Evolutionary conservation across 2,888 invertebrate genomes (phyloP), one percentile per base, ranked within the genome.

Genomic region (Clivina fossor): DNA sequence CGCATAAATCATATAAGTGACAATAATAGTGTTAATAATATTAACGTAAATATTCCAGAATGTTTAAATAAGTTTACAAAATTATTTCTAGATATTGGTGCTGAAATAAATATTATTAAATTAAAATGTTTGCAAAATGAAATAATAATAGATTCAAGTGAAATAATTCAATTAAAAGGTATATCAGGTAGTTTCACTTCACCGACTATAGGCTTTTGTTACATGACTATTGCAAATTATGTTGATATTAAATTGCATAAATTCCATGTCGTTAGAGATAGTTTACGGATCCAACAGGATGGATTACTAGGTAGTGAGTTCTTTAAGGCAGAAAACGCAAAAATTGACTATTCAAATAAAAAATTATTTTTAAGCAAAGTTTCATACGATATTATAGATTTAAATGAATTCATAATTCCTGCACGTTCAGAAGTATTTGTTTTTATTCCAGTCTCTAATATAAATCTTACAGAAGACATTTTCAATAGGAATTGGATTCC

Each of bases 281-380:
- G 46, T n/a, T 57, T 58, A 8, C 51, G 33, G 0, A 35, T 58
- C 8, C 20, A 15, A 11, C 46, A 46, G 16, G 47, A 51, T 16
- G 56, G 51, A n/a, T 57, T 58, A 13, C 37, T 56, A 4, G 58
- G 58, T 7, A 50, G 44, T 13, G 40, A 56, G 26, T 22, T 56
- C 4, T 37, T 56, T 20, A 47, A 22, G 5, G 38, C 37, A n/a
- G 28, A 43, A 19, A 26, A 22, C 40, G 24, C 37, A 16, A 51
- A 50, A 8, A 18, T 32, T 40, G 26, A 38, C 32, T 28, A 56
- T 13, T 16, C 38, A 40, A 49, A 35, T 24, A 38, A 37, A 19
- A 26, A 8, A n/a, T 30, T 56, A 1, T 24, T 50, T 18, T n/a
- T 57, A n/a, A 33, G 30, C 19, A 33, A 51, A 44, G 38, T 15